Evolutionary conservation across 1,140 invertebrate species (phyloP).

Genomic region (Bombus difficillimus): DNA sequence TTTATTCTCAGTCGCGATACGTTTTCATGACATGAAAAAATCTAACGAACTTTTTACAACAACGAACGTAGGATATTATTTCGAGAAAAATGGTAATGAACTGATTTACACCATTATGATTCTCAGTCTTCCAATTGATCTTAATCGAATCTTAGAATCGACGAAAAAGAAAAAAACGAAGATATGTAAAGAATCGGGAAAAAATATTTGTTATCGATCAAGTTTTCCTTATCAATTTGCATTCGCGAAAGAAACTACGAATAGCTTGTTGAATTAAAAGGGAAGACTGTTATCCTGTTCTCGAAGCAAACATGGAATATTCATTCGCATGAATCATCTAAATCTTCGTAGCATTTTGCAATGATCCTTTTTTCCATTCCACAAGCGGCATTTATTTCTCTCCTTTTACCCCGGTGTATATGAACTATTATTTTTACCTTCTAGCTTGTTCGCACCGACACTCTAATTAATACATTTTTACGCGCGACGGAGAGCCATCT

Average conservation of each 20-base stretch:
- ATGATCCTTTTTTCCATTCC: conserved; percentile 40
- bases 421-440: conserved; percentile 55
- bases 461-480: conserved; percentile 58
- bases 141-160: background rate
- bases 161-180: background rate
- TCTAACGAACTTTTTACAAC: too few species aligned
- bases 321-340: conserved; percentile 28
- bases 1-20: too few species aligned
- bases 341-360: conserved; percentile 26
- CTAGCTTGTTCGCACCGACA: conserved; percentile 38
- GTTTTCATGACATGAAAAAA: too few species aligned
- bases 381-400: background rate
- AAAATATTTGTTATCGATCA: background rate
- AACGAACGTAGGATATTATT: too few species aligned
- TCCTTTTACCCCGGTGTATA: background rate
- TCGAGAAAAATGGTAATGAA: background rate
- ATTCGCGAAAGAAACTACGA: background rate
- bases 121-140: background rate
- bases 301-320: background rate
- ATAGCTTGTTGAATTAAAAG: too few species aligned
- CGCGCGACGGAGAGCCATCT: conserved; percentile 30
- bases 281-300: background rate
- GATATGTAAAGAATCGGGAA: too few species aligned
- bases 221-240: background rate
- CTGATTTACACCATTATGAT: background rate